Conservation (phyloP, 2,888 invertebrate genomes). For the Cheilosia impressa region DNA sequence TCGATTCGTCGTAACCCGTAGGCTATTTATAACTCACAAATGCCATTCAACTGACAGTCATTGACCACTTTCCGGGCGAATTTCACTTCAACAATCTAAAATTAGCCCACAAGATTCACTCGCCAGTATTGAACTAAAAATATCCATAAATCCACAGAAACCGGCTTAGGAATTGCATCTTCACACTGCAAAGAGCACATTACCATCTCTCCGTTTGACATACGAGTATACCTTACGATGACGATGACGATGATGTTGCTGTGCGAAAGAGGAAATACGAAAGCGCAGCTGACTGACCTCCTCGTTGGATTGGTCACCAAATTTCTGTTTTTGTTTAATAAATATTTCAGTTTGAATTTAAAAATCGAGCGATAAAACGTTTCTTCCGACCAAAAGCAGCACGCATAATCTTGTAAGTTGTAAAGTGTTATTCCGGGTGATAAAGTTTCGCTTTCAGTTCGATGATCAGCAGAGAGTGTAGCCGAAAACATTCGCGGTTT, state of each 20-base stretch:
- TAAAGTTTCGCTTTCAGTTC: constrained; percentile 66
- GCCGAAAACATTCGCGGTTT: constrained; percentile 11
- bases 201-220: constrained; percentile 9
- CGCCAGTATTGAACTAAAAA: constrained; percentile 44
- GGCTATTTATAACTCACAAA: constrained; percentile 31
- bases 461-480: constrained; percentile 35
- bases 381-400: constrained; percentile 21
- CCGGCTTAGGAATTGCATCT: constrained; percentile 45
- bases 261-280: constrained; percentile 31
- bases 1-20: not conserved
- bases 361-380: constrained; percentile 40
- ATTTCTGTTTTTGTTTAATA: not conserved
- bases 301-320: constrained; percentile 6
- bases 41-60: constrained; percentile 56
- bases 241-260: not conserved
- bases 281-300: constrained; percentile 5
- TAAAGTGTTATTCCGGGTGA: constrained; percentile 48
- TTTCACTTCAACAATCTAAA: constrained; percentile 60
- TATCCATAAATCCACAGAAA: constrained; percentile 52
- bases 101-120: constrained; percentile 44
- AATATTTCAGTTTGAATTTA: constrained; percentile 26
- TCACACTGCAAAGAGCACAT: constrained; percentile 37
- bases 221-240: too few relatives aligned
- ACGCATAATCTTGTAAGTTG: constrained; percentile 29
- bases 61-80: constrained; percentile 57